Evolutionary conservation across 2,888 invertebrate species (phyloP).

Genomic region (Laothoe populi): DNA sequence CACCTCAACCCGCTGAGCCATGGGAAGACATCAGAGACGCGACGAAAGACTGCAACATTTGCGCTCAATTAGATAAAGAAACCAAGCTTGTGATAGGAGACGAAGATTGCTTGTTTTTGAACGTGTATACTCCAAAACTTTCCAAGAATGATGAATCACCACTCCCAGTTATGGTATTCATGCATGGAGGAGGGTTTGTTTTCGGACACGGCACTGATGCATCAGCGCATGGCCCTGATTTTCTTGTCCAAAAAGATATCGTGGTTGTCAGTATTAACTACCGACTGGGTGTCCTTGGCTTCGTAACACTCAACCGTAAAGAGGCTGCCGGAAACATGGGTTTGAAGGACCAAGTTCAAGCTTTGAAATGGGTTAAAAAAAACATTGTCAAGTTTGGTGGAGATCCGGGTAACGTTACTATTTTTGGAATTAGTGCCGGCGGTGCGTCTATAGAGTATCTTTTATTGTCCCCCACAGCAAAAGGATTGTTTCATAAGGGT

Average conservation of each 20-base stretch:
- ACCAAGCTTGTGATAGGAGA: constrained; percentile 79
- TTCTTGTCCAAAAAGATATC: constrained; percentile 70
- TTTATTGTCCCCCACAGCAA: constrained; percentile 69
- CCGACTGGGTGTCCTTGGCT: constrained; percentile 75
- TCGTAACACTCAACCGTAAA: constrained; percentile 66
- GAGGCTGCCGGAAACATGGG: constrained; percentile 81
- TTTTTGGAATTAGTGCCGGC: constrained; percentile 83
- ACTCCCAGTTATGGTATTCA: constrained; percentile 75
- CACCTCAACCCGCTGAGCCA: constrained; percentile 63
- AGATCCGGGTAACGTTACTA: constrained; percentile 75
- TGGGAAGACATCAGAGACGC: constrained; percentile 88
- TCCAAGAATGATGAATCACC: constrained; percentile 41
- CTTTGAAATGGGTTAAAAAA: constrained; percentile 79
- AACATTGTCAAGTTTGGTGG: constrained; percentile 80
- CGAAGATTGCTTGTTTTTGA: constrained; percentile 88
- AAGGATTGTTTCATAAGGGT: constrained; percentile 81
- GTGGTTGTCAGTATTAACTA: constrained; percentile 75
- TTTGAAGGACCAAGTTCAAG: constrained; percentile 80
- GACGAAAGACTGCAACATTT: constrained; percentile 85
- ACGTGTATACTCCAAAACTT: constrained; percentile 86
- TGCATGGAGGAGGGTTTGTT: constrained; percentile 79
- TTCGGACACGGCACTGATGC: constrained; percentile 74
- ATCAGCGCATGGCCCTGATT: constrained; percentile 69
- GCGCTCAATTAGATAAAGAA: constrained; percentile 86
- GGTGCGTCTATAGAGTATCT: constrained; percentile 76